Base-by-base conservation (phyloP, 2,888 invertebrate species). In the Ophioninae sp. region DNA sequence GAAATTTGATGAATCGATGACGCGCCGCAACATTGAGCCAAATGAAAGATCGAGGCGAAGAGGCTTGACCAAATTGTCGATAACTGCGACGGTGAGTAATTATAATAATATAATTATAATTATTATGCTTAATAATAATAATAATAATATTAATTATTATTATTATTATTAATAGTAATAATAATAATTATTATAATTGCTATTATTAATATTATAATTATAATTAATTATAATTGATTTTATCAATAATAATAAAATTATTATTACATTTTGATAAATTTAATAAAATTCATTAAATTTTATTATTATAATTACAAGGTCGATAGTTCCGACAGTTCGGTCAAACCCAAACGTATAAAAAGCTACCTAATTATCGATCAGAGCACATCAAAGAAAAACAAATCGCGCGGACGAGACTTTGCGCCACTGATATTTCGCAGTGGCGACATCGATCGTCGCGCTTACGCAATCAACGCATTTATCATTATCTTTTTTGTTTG, bases 1-100 rank as follows among this genome's bases (percentile, higher is more conserved):
- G 82, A 78, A 57, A 78, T 69, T 83, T 76, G 84, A 88, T 88
- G 88, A 87, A 80, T 85, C 83, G 81, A 87, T 87, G 87, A 87
- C 83, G 78, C 81, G 83, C 86, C 81, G 86, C 85, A 81, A 88
- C 86, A 87, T 83, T 87, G 87, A 88, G 86, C 86, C 85, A 86
- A 87, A 87, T 87, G 81, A 87, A 87, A 84, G 81, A n/a, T 84
- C 68, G 81, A 81, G 81, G 84, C 79, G 56, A 30, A 77, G 78
- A 79, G 73, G 72, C 79, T 81, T 61, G 81, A 56, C 44, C 72
- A 81, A 65, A 56, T 17, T 44, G 61, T 75, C 72, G 57, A 64
- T 74, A 13, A 20, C 70, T 50, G 20, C 41, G 67, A 50, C 65
- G 23, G 13, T 20, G 39, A 61, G 17, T 5, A 20, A 10, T 13